These are phyloP conservation scores for Vespertilio murinus DNA, from an alignment of 2,797 vertebrate species.

Conservation along the genomic window DNA sequence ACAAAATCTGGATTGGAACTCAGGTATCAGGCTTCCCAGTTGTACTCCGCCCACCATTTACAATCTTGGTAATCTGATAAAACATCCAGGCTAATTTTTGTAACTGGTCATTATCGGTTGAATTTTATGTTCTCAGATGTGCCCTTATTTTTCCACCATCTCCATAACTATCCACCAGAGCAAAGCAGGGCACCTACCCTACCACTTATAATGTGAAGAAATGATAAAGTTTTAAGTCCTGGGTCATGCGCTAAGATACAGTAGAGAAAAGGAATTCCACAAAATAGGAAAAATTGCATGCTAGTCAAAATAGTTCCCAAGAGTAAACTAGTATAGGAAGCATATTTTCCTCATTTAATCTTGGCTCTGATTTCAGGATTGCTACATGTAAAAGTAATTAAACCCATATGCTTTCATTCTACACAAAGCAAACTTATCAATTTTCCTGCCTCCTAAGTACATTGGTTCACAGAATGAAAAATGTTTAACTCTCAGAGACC, in stretches of 20 bases:
- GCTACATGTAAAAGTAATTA: not conserved
- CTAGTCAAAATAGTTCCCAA: not conserved
- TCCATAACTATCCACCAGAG: not conserved
- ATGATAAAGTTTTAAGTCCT: not conserved
- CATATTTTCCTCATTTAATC: not conserved
- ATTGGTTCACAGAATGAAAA: conserved; percentile 15
- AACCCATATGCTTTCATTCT: not conserved
- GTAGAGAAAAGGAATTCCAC: not conserved
- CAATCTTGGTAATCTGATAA: not conserved
- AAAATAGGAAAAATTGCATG: not conserved
- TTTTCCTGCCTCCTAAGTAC: not conserved
- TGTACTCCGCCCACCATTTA: not conserved
- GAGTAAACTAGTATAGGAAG: not conserved
- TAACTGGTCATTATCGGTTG: not conserved
- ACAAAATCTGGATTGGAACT: not conserved
- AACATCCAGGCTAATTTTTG: not conserved
- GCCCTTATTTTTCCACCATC: not conserved
- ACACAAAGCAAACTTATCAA: not conserved
- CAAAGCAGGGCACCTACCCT: not conserved
- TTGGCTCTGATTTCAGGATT: not conserved
- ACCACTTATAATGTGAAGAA: not conserved
- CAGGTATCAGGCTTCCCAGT: not conserved
- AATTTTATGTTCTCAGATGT: not conserved
- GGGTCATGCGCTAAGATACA: not conserved
- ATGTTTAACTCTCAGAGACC: not conserved